Percentiles rank a stretch among this genome's conserved stretches.
Conservation (phyloP, 2,113 vertebrate species). For the Ivindomyrus marchei region DNA sequence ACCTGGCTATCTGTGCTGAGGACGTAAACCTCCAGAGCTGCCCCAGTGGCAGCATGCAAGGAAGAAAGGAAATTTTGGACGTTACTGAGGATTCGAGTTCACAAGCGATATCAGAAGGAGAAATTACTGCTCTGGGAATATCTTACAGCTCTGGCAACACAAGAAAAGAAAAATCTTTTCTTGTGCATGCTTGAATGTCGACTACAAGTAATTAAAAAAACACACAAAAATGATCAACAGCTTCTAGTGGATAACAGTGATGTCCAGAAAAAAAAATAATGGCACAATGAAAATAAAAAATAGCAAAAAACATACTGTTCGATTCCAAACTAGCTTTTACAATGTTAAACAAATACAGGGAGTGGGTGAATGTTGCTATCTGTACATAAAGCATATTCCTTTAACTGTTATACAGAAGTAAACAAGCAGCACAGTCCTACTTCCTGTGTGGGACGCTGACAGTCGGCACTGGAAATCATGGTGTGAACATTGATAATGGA, state of each 20-base stretch:
- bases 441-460: background rate
- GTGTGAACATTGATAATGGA: background rate
- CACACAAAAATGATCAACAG: background rate
- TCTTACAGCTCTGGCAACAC: background rate
- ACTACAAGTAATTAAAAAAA: background rate
- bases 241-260: background rate
- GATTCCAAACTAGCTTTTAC: background rate
- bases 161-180: background rate
- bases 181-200: background rate
- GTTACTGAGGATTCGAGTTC: background rate
- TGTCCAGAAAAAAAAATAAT: background rate
- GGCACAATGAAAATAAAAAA: background rate
- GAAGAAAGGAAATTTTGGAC: background rate
- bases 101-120: background rate
- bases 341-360: background rate
- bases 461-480: background rate
- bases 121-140: background rate
- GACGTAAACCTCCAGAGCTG: constrained; percentile 92
- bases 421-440: background rate
- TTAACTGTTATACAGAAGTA: background rate
- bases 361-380: background rate
- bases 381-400: background rate
- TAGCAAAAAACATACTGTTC: background rate
- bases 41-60: background rate
- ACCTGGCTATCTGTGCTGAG: constrained; percentile 93